phyloP scores from a whole-genome alignment of 2,888 invertebrate genomes.

The Tachina lurida region DNA sequence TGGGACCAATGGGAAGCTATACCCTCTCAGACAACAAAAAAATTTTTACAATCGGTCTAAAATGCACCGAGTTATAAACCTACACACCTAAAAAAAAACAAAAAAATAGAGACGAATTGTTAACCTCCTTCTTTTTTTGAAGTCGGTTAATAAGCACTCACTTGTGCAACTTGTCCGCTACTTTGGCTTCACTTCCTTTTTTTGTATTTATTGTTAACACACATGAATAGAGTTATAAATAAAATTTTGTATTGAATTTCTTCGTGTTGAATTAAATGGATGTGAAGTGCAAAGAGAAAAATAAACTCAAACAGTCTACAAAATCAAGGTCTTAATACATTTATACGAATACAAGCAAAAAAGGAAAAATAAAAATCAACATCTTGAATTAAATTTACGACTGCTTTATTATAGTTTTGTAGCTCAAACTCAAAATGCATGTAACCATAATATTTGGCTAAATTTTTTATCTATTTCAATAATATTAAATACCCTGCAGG shows the following conservation, averaged over 20 bases:
- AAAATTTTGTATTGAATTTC: slow-evolving; percentile 19
- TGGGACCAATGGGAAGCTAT: no score
- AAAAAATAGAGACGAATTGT: no score
- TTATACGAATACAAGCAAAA: neutral
- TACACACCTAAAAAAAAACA: no score
- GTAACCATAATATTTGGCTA: neutral
- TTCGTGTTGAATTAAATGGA: neutral
- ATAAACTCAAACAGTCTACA: neutral
- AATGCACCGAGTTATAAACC: no score
- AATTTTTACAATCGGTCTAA: no score
- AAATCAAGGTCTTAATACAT: slow-evolving; percentile 22
- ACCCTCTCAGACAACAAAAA: no score
- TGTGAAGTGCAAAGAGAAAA: neutral
- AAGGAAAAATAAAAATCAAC: slow-evolving; percentile 15
- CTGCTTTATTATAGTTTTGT: neutral
- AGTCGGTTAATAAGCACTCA: no score
- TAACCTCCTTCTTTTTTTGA: no score
- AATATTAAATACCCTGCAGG: neutral
- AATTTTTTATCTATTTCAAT: neutral
- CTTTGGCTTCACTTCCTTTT: no score
- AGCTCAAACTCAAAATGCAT: neutral
- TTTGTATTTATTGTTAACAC: neutral
- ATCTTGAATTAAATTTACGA: slow-evolving; percentile 38
- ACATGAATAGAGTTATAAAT: slow-evolving; percentile 5
- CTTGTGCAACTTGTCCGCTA: no score